Evolutionary conservation across 2,888 invertebrate genomes (phyloP).

Genomic region (Limnephilus rhombicus): DNA sequence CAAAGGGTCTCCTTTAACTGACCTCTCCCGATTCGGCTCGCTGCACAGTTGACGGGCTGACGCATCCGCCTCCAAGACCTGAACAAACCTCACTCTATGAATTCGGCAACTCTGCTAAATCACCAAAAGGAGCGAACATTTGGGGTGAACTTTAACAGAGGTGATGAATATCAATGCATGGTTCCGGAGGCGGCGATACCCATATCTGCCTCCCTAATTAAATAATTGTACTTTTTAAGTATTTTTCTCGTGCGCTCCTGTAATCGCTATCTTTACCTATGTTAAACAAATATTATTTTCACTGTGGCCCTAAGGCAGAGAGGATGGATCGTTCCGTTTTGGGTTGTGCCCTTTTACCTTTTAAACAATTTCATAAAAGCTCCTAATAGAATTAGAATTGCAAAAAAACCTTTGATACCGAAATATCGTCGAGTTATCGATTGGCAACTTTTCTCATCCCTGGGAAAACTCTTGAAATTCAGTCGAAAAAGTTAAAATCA

Average conservation of each 20-base stretch:
- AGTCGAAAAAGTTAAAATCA: neutral
- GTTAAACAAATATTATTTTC: constrained; percentile 20
- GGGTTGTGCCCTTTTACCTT: constrained; percentile 47
- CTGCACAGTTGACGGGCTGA: too few relatives aligned
- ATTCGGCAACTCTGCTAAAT: too few relatives aligned
- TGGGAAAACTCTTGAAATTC: neutral
- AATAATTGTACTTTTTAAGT: neutral
- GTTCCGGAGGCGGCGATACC: too few relatives aligned
- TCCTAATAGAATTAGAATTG: constrained; percentile 30
- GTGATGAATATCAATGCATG: too few relatives aligned
- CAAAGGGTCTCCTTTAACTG: too few relatives aligned
- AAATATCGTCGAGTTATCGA: constrained; percentile 28
- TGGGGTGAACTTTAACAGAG: too few relatives aligned
- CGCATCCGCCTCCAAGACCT: too few relatives aligned
- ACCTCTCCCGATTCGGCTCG: too few relatives aligned
- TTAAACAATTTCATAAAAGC: constrained; percentile 37
- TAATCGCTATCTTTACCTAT: neutral
- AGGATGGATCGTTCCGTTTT: neutral
- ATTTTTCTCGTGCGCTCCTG: neutral
- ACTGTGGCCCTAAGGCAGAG: constrained; percentile 17
- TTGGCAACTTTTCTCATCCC: neutral
- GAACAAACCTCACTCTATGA: too few relatives aligned
- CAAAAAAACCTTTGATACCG: constrained; percentile 40
- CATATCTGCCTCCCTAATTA: neutral
- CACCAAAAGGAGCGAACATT: too few relatives aligned